Evolutionary conservation across 2,113 vertebrate genomes (phyloP).

Genomic region (Tragelaphus buxtoni): DNA sequence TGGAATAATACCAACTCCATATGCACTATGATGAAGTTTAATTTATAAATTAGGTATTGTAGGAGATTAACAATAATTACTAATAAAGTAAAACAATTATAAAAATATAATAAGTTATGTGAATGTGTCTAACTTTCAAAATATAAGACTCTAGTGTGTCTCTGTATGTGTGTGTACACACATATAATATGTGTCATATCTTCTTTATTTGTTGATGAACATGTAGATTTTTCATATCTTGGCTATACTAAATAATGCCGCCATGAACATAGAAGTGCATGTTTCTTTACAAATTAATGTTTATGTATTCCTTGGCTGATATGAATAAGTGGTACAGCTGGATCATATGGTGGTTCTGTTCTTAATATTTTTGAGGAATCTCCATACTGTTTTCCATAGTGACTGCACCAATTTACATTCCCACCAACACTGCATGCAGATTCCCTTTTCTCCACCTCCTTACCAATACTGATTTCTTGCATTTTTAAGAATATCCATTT

Average conservation of each 20-base stretch:
- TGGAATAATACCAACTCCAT: neutral
- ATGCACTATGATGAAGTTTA: neutral
- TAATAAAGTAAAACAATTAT: neutral
- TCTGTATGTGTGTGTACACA: neutral
- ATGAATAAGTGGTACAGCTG: neutral
- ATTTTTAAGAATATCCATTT: neutral
- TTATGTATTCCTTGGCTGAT: neutral
- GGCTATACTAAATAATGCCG: neutral
- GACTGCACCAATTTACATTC: neutral
- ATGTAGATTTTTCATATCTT: neutral
- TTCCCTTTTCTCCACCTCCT: neutral
- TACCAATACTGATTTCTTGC: neutral
- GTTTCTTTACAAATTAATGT: neutral
- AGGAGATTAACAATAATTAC: neutral
- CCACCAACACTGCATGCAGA: neutral
- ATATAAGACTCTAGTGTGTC: neutral
- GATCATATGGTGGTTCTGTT: neutral
- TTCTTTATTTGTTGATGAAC: neutral
- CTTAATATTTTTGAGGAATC: neutral
- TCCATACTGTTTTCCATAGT: neutral
- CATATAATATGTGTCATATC: neutral
- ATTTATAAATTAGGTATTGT: neutral
- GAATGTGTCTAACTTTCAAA: neutral
- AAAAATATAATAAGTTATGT: neutral
- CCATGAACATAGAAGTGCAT: neutral